These are phyloP conservation scores for Drosophila bifasciata DNA, from an alignment of 1,140 invertebrate genomes.

Conservation along the genomic window DNA sequence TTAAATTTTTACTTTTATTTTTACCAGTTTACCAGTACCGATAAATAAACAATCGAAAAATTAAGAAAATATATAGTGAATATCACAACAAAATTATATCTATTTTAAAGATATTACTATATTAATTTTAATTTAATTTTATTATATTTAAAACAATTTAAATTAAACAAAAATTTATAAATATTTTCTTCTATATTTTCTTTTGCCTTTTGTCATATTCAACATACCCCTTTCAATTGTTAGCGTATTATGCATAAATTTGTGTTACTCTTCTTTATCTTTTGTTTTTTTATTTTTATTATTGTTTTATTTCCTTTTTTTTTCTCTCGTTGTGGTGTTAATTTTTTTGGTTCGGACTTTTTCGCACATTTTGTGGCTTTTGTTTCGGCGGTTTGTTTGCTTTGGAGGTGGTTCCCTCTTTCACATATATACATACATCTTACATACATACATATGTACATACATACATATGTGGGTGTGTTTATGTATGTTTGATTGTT, in stretches of 20 bases:
- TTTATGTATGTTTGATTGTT: slow-evolving; percentile 12
- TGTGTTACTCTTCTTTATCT: slow-evolving; percentile 9
- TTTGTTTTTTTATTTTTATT: slow-evolving; percentile 11
- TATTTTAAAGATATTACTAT: too few relatives aligned
- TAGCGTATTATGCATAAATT: slow-evolving; percentile 19
- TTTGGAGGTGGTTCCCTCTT: slow-evolving; percentile 48
- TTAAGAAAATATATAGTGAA: too few relatives aligned
- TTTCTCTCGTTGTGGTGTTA: slow-evolving; percentile 33
- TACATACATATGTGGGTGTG: slow-evolving; percentile 20
- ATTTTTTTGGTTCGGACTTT: slow-evolving; percentile 52
- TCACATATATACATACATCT: slow-evolving; percentile 6
- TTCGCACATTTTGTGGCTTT: slow-evolving; percentile 53
- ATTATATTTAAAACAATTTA: too few relatives aligned
- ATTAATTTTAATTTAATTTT: too few relatives aligned
- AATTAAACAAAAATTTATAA: too few relatives aligned
- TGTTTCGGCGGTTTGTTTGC: slow-evolving; percentile 14
- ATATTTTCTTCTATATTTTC: neutral
- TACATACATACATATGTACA: neutral
- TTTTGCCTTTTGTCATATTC: neutral
- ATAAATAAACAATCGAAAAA: too few relatives aligned
- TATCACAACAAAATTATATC: too few relatives aligned
- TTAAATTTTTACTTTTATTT: too few relatives aligned
- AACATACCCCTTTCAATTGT: neutral
- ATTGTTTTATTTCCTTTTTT: too few relatives aligned
- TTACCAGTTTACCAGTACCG: too few relatives aligned